Evolutionary conservation across 2,113 vertebrate genomes (phyloP), one percentile per base, ranked within the genome.

Genomic region (Grus americana): DNA sequence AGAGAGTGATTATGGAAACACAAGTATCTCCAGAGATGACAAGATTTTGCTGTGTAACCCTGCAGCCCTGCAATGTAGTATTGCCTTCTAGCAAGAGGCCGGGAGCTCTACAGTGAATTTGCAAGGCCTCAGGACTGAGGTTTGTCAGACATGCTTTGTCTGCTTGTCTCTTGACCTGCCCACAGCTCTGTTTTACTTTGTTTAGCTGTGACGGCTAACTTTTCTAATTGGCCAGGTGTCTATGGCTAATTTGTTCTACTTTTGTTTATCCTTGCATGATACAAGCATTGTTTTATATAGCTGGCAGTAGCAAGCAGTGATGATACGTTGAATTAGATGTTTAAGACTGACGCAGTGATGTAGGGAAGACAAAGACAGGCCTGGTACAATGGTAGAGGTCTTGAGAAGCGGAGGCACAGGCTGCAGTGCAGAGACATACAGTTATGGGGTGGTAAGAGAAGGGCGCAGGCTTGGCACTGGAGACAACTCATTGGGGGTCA

Each of bases 351-450:
- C 11, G 15, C 24, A n/a, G 4, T 9, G 6, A n/a, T 13, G 19
- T 7, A 34, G 26, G 6, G 34, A 13, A 42, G 49, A 61, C 16
- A 65, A 90, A 62, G 1, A 40, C 9, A 55, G 5, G 10, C 4
- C 26, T 70, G 23, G 20, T 34, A 9, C 0, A 1, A 14, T 10
- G 47, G 70, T 34, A 58, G 47, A 82, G 8, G 12, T 19, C 34
- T 49, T 75, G 70, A 67, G 13, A 71, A 58, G 21, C 1, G 0
- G 49, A 63, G 29, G 19, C n/a, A 52, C 12, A 67, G 44, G 15
- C 9, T 42, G 12, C 1, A 57, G 1, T 29, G 0, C 23, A 63
- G 42, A 79, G 52, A 23, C 1, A 1, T 68, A 42, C 2, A 8
- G 12, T 6, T 18, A 16, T 26, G 12, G 32, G 12, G 8, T n/a